Conservation (phyloP, 2,113 vertebrate species). For the Dasyornis broadbenti region DNA sequence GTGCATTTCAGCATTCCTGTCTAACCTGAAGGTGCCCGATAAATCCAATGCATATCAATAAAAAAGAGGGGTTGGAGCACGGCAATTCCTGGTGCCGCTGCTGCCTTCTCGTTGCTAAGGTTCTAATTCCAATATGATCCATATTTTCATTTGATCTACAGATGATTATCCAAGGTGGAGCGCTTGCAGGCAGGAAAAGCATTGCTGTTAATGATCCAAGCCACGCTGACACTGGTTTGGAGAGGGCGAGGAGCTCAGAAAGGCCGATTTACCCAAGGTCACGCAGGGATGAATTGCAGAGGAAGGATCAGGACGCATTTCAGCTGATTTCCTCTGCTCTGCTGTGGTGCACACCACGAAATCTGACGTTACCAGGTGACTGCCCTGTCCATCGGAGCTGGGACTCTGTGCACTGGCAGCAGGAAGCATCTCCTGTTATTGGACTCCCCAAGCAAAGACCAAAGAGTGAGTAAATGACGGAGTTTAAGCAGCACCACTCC, state of each 20-base stretch:
- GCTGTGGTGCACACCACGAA: background rate
- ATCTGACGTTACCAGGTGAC: background rate
- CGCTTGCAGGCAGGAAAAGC: background rate
- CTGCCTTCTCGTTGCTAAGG: background rate
- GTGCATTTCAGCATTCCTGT: conserved; percentile 38
- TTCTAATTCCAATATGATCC: background rate
- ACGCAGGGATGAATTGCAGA: background rate
- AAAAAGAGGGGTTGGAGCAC: background rate
- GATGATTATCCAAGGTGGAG: background rate
- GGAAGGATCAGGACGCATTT: background rate
- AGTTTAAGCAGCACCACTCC: background rate
- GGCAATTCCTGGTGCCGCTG: background rate
- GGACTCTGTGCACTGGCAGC: background rate
- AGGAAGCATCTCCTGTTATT: background rate
- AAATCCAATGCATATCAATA: conserved; percentile 7
- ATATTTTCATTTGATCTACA: background rate
- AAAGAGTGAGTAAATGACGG: background rate
- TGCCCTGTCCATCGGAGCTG: background rate
- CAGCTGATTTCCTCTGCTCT: background rate
- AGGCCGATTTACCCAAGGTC: background rate
- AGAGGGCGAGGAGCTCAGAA: background rate
- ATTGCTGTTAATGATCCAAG: background rate
- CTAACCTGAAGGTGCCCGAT: background rate
- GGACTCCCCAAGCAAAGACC: background rate
- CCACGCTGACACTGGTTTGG: background rate